Conservation (phyloP, 2,113 vertebrate species). For the Lagopus leucura region DNA sequence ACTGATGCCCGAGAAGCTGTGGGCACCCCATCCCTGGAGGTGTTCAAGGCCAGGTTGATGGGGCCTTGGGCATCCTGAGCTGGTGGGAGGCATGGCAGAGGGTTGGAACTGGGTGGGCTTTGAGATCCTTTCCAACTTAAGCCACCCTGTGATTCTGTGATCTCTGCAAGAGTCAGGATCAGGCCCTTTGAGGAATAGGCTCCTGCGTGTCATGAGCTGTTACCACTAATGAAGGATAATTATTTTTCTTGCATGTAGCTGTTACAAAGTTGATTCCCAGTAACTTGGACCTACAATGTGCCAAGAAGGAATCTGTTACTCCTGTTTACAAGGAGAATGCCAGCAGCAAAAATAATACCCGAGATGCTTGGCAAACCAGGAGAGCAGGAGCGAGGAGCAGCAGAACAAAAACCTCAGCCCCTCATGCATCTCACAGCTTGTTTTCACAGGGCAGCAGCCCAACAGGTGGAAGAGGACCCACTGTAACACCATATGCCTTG, state of each 20-base stretch:
- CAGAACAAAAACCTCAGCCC: neutral
- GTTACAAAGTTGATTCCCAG: neutral
- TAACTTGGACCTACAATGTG: neutral
- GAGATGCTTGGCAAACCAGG: neutral
- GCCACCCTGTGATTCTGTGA: neutral
- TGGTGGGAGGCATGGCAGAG: no score
- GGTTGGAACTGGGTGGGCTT: no score
- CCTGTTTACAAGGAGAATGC: accelerated
- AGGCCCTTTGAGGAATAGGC: neutral
- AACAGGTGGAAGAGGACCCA: conserved; percentile 27
- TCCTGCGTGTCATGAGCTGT: neutral
- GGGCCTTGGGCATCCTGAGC: no score
- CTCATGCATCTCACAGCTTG: neutral
- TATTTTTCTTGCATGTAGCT: no score
- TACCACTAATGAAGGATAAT: accelerated
- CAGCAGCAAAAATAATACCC: neutral
- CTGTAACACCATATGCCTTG: neutral
- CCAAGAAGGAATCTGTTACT: neutral
- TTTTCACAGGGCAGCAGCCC: neutral
- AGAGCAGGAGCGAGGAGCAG: accelerated
- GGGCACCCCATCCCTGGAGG: no score
- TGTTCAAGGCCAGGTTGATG: no score
- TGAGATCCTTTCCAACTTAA: no score
- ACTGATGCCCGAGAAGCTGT: no score
- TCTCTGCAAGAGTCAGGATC: neutral